These are phyloP conservation scores for Taenaris catops DNA, from an alignment of 2,888 invertebrate genomes.

Conservation along the genomic window DNA sequence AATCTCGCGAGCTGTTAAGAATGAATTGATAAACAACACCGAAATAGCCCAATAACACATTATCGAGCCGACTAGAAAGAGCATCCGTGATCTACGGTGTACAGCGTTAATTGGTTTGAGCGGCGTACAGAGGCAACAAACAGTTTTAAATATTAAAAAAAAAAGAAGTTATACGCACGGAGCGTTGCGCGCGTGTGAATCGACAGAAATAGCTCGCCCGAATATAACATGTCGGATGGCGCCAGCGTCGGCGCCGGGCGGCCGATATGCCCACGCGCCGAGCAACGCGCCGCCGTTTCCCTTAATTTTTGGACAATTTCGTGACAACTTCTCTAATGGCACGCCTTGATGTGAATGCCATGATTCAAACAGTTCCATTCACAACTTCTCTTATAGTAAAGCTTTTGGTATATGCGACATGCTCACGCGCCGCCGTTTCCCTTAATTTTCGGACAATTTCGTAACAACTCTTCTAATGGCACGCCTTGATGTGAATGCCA, in stretches of 20 bases:
- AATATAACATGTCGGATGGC: constrained; percentile 71
- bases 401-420: no score
- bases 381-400: no score
- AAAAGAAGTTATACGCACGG: constrained; percentile 56
- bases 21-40: no score
- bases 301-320: constrained; percentile 1
- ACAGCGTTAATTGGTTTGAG: no score
- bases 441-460: constrained; percentile 1
- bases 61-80: no score
- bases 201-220: constrained; percentile 72
- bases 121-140: constrained; percentile 23
- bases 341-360: no score
- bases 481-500: no score
- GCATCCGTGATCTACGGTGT: no score
- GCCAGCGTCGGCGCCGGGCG: constrained; percentile 64
- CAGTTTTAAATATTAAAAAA: constrained; percentile 42
- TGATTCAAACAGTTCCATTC: no score
- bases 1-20: no score
- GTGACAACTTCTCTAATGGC: constrained; percentile 2
- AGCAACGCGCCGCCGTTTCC: constrained; percentile 12
- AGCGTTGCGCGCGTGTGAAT: constrained; percentile 64
- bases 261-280: constrained; percentile 40
- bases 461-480: constrained; percentile 2
- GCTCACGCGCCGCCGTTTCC: constrained; percentile 26
- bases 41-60: no score